These are phyloP conservation scores for Hirtodrosophila cameraria DNA, from an alignment of 2,888 invertebrate genomes.

Conservation along the genomic window DNA sequence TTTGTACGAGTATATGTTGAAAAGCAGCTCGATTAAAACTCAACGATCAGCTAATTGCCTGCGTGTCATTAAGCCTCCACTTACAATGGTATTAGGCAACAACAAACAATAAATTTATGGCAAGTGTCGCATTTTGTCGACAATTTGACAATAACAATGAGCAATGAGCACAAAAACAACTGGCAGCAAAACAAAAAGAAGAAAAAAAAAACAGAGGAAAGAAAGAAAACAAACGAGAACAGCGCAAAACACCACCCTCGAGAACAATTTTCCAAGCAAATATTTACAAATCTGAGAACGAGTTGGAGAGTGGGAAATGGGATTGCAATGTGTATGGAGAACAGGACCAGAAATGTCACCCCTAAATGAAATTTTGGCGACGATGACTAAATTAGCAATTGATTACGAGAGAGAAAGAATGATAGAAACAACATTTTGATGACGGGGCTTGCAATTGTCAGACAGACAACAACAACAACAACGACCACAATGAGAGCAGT, in stretches of 20 bases:
- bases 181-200: conserved; percentile 43
- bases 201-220: background rate
- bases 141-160: conserved; percentile 68
- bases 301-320: background rate
- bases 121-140: conserved; percentile 81
- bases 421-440: background rate
- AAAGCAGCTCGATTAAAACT: conserved; percentile 54
- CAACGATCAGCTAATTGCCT: conserved; percentile 81
- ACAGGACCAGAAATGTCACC: conserved; percentile 53
- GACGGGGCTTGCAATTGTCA: conserved; percentile 11
- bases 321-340: background rate
- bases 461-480: conserved; percentile 62
- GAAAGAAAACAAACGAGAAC: conserved; percentile 11
- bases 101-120: conserved; percentile 80
- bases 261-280: conserved; percentile 55
- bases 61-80: conserved; percentile 82
- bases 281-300: conserved; percentile 63
- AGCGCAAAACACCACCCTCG: conserved; percentile 37
- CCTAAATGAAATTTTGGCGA: conserved; percentile 47
- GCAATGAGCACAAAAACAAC: conserved; percentile 49
- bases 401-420: conserved; percentile 42
- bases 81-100: conserved; percentile 74
- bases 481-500: conserved; percentile 76
- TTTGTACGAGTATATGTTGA: no score
- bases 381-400: conserved; percentile 75